Evolutionary conservation across 2,113 vertebrate species (phyloP).

Genomic region (Stercorarius parasiticus): DNA sequence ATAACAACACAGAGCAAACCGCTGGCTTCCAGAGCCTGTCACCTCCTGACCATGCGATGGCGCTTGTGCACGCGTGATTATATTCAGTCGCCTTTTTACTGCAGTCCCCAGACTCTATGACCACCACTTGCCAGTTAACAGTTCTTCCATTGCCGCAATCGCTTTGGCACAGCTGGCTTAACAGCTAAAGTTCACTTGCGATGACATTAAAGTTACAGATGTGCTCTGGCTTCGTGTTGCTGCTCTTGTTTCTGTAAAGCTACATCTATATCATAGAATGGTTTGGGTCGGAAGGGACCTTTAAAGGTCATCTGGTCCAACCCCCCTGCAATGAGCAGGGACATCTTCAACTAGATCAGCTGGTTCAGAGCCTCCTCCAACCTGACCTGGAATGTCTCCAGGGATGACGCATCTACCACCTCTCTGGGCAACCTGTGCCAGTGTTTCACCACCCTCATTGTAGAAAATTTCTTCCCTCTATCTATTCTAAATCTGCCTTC

Average conservation of each 20-base stretch:
- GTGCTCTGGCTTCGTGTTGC: not conserved
- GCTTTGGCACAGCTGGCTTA: not conserved
- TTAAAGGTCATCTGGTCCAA: not conserved
- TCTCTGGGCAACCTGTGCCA: not conserved
- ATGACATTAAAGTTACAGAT: not conserved
- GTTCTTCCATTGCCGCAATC: not conserved
- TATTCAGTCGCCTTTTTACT: rapidly evolving
- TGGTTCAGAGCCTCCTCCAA: not conserved
- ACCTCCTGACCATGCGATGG: not conserved
- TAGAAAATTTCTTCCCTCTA: not conserved
- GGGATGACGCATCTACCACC: not conserved
- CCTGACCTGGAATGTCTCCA: not conserved
- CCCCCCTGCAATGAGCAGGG: not conserved
- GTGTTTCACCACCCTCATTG: not conserved
- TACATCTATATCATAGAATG: not conserved
- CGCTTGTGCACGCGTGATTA: rapidly evolving
- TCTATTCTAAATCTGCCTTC: not conserved
- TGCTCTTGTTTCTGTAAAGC: not conserved
- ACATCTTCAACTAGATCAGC: not conserved
- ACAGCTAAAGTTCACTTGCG: not conserved
- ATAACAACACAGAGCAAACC: rapidly evolving
- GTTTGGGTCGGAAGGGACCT: not conserved
- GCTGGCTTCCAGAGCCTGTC: not conserved
- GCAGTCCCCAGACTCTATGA: rapidly evolving
- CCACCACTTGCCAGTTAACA: rapidly evolving